These are phyloP conservation scores for Tetragnatha montana DNA, from an alignment of 2,888 invertebrate genomes.

Conservation along the genomic window DNA sequence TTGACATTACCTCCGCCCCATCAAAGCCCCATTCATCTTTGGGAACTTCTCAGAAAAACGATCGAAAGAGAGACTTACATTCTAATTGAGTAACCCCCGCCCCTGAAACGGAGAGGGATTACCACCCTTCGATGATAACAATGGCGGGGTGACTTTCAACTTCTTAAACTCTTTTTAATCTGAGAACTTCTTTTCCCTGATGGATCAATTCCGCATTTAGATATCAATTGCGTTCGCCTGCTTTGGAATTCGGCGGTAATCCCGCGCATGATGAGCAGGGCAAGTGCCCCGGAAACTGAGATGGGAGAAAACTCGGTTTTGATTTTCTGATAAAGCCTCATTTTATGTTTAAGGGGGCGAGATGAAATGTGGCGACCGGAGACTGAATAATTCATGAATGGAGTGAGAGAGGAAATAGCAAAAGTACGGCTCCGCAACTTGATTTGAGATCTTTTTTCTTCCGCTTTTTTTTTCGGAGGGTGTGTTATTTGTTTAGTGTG, in stretches of 20 bases:
- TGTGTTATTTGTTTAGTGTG: neutral
- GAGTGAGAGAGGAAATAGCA: neutral
- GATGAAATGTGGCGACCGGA: neutral
- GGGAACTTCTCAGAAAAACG: neutral
- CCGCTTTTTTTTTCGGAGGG: neutral
- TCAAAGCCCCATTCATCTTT: neutral
- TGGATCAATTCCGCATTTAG: slow-evolving; percentile 11
- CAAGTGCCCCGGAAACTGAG: neutral
- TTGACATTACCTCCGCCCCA: too few species aligned
- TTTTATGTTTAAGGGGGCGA: slow-evolving; percentile 14
- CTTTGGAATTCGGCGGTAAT: neutral
- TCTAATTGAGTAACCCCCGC: neutral
- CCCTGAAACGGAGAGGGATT: slow-evolving; percentile 2
- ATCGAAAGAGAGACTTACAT: neutral
- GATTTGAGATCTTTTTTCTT: neutral
- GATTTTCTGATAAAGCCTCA: slow-evolving; percentile 32
- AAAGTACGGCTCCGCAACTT: neutral
- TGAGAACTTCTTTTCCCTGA: neutral
- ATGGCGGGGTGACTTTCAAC: neutral
- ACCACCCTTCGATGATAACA: neutral
- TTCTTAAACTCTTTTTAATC: slow-evolving; percentile 29
- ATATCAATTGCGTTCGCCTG: slow-evolving; percentile 15
- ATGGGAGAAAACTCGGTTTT: slow-evolving; percentile 30
- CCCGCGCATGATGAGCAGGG: neutral
- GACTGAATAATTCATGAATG: slow-evolving; percentile 27